Evolutionary conservation across 2,797 vertebrate species (phyloP).

Genomic region (Orientallactaga sibirica): DNA sequence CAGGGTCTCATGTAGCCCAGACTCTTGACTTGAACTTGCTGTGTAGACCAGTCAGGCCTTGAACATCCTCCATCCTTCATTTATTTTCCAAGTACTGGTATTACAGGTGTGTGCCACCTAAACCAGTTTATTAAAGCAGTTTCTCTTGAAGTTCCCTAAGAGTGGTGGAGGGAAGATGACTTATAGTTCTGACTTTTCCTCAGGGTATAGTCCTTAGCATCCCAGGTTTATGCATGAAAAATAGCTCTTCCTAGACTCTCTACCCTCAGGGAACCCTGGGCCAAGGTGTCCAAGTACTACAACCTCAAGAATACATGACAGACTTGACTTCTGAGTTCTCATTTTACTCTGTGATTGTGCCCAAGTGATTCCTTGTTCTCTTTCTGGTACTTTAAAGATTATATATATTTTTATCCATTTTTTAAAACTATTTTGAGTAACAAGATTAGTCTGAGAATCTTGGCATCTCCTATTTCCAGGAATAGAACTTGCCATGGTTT

Average conservation of each 20-base stretch:
- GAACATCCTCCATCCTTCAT: neutral
- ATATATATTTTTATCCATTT: neutral
- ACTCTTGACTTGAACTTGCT: neutral
- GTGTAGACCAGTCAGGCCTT: neutral
- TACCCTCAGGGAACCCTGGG: neutral
- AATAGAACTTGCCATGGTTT: neutral
- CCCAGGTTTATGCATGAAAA: neutral
- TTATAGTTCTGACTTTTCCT: neutral
- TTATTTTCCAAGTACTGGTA: neutral
- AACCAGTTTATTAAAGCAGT: neutral
- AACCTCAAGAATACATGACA: neutral
- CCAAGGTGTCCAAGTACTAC: neutral
- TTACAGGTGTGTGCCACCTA: neutral
- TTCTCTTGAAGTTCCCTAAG: neutral
- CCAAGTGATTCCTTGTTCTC: neutral
- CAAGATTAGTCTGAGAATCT: neutral
- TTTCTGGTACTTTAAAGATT: constrained; percentile 35
- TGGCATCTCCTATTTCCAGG: neutral
- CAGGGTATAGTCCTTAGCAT: neutral
- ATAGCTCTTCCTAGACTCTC: neutral
- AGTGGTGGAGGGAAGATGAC: too few relatives aligned
- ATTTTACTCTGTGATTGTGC: neutral
- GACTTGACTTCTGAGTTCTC: neutral
- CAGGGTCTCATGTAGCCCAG: neutral
- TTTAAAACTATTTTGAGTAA: neutral